Percentiles rank a stretch among this genome's conserved stretches.
These are phyloP conservation scores for Beaufortia kweichowensis DNA, from an alignment of 2,113 vertebrate genomes.

Conservation along the genomic window DNA sequence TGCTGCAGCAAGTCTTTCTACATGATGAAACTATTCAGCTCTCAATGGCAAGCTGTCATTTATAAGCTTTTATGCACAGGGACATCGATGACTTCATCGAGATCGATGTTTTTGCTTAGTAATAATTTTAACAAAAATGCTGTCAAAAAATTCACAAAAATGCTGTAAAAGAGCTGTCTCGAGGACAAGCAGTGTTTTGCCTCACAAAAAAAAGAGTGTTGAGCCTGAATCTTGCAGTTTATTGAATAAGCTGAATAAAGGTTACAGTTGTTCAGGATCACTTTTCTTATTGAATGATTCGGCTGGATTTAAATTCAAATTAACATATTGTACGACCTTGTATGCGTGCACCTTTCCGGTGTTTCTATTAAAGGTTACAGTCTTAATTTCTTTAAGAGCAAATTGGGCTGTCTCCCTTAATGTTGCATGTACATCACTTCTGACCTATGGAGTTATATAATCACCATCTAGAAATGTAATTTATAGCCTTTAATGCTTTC, in stretches of 20 bases:
- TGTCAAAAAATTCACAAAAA: too few species aligned
- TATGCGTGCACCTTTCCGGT: too few species aligned
- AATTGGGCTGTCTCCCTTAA: too few species aligned
- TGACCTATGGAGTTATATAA: too few species aligned
- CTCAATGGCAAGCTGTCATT: conserved; percentile 5
- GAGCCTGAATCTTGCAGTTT: background rate
- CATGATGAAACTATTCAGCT: background rate
- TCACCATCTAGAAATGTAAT: too few species aligned
- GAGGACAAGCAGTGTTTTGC: background rate
- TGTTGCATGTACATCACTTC: too few species aligned
- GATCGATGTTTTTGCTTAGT: background rate
- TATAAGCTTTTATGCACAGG: background rate
- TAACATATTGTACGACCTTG: background rate
- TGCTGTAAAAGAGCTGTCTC: too few species aligned
- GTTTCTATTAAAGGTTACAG: too few species aligned
- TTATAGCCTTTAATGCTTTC: too few species aligned
- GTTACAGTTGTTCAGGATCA: background rate
- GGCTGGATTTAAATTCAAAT: background rate
- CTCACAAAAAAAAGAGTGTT: background rate
- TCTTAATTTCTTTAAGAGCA: too few species aligned
- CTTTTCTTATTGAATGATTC: background rate
- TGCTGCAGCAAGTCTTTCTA: background rate
- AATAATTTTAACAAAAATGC: background rate
- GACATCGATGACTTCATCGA: background rate
- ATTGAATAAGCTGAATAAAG: background rate